These are phyloP conservation scores for Megastigmus dorsalis DNA, from an alignment of 2,888 invertebrate genomes.

Conservation along the genomic window DNA sequence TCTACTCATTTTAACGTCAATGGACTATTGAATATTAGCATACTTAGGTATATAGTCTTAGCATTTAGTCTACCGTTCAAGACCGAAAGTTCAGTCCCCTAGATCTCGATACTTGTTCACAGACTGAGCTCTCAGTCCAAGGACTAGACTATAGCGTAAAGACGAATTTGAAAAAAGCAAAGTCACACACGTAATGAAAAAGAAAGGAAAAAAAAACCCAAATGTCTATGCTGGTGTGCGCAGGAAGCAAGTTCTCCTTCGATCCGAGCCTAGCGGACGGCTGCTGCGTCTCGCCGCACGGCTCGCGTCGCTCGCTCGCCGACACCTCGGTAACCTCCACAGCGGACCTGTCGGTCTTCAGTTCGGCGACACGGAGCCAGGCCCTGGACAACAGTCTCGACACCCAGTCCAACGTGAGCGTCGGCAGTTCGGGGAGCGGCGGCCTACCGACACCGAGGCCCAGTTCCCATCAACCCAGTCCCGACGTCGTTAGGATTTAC, in stretches of 20 bases:
- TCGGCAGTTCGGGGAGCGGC: slow-evolving; percentile 81
- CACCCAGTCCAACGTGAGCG: slow-evolving; percentile 85
- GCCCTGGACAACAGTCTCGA: slow-evolving; percentile 85
- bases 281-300: slow-evolving; percentile 78
- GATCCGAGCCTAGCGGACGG: slow-evolving; percentile 82
- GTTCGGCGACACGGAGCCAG: slow-evolving; percentile 80
- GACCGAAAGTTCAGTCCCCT: too few species aligned
- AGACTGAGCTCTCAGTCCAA: too few species aligned
- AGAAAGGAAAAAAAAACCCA: too few species aligned
- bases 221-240: slow-evolving; percentile 59
- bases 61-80: too few species aligned
- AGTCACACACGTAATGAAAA: too few species aligned
- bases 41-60: too few species aligned
- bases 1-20: too few species aligned
- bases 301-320: slow-evolving; percentile 86
- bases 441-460: slow-evolving; percentile 80
- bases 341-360: slow-evolving; percentile 87
- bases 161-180: too few species aligned
- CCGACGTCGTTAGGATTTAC: slow-evolving; percentile 86
- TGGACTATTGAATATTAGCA: too few species aligned
- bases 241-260: slow-evolving; percentile 81
- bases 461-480: slow-evolving; percentile 81
- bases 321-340: slow-evolving; percentile 90
- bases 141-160: too few species aligned
- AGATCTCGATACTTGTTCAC: too few species aligned